Percentiles rank a stretch among this genome's conserved stretches.
phyloP scores from a whole-genome alignment of 2,113 vertebrate genomes.

The Noctilio leporinus region DNA sequence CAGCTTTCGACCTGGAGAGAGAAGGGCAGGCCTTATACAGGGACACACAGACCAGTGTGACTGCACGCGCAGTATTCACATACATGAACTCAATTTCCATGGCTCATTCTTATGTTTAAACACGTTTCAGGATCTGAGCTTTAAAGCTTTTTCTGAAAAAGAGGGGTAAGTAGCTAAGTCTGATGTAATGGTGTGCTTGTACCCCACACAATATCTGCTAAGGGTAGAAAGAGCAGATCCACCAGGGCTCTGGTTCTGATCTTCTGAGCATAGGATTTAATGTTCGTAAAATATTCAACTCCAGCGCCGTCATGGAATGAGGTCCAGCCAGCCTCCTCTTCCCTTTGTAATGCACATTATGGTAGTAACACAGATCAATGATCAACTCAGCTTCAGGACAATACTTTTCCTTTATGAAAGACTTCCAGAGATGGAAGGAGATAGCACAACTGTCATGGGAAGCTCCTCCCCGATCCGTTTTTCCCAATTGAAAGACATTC shows the following conservation, averaged over 20 bases:
- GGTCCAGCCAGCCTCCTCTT: background rate
- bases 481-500: background rate
- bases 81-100: background rate
- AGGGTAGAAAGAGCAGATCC: background rate
- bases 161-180: background rate
- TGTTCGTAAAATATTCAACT: background rate
- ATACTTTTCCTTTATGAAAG: background rate
- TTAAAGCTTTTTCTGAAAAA: background rate
- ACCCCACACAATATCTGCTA: background rate
- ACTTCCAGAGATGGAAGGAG: background rate
- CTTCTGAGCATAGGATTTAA: background rate
- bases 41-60: background rate
- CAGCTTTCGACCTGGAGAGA: constrained; percentile 39
- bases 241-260: background rate
- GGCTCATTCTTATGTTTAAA: background rate
- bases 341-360: background rate
- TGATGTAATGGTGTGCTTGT: background rate
- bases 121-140: background rate
- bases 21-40: background rate
- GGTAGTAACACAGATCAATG: background rate
- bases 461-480: background rate
- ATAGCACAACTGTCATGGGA: background rate
- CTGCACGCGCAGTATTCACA: background rate
- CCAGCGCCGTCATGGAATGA: background rate
- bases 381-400: background rate